A percentile compares a stretch with the other conserved stretches of the same genome.
phyloP scores from a whole-genome alignment of 1,140 invertebrate species.

The Lordiphosa clarofinis region DNA sequence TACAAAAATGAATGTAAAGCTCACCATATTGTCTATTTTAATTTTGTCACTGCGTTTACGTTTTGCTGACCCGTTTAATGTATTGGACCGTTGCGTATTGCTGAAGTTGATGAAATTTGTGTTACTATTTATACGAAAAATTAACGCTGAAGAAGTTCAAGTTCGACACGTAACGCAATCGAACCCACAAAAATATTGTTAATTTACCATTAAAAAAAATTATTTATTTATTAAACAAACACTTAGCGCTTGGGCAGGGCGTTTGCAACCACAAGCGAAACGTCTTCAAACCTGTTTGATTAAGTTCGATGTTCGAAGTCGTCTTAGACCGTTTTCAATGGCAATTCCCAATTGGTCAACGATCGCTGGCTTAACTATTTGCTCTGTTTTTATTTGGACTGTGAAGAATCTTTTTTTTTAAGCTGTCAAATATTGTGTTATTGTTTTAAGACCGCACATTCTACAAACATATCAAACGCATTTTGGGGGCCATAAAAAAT shows the following conservation, averaged over 20 bases:
- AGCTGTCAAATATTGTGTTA: conserved; percentile 5
- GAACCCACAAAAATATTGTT: conserved; percentile 28
- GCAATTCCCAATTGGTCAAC: conserved; percentile 28
- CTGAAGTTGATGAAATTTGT: conserved; percentile 53
- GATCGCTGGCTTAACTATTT: conserved; percentile 50
- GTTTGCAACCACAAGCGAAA: neutral
- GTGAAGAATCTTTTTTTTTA: conserved; percentile 5
- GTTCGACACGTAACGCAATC: conserved; percentile 43
- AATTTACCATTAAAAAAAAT: conserved; percentile 19
- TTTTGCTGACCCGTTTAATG: conserved; percentile 46
- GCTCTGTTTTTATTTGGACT: conserved; percentile 19
- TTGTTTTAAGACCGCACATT: conserved; percentile 34
- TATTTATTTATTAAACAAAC: conserved; percentile 13
- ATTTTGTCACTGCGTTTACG: conserved; percentile 9
- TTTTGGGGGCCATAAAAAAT: conserved; percentile 15
- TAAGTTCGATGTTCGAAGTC: neutral
- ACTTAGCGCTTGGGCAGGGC: conserved; percentile 2
- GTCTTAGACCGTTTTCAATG: conserved; percentile 10
- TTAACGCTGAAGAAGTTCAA: conserved; percentile 33
- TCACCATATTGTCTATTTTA: conserved; percentile 33
- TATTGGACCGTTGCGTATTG: conserved; percentile 44
- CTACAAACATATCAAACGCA: conserved; percentile 41
- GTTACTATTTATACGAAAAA: conserved; percentile 74
- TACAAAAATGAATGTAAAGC: neutral
- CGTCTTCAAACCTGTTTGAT: conserved; percentile 42